Conservation (phyloP, 2,797 vertebrate genomes). For the Coilia nasus region DNA sequence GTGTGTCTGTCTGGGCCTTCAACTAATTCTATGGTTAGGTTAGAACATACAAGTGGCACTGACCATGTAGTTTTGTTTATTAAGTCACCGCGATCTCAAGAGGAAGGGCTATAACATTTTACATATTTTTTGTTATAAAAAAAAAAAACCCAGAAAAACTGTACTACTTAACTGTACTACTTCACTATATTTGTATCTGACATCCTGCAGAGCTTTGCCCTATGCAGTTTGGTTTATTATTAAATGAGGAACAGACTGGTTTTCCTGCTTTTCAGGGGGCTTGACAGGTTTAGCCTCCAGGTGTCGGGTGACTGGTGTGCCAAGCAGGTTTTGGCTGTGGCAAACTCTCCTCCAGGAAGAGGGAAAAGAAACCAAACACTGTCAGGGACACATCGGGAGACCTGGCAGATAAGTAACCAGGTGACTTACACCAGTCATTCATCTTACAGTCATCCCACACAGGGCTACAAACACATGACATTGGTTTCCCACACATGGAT, state of each 20-base stretch:
- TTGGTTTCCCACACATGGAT: too few relatives aligned
- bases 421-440: background rate
- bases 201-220: too few relatives aligned
- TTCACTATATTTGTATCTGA: too few relatives aligned
- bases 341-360: background rate
- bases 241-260: constrained; percentile 17
- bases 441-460: background rate
- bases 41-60: too few relatives aligned
- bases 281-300: background rate
- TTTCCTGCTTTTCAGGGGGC: constrained; percentile 19
- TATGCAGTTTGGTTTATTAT: background rate
- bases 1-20: too few relatives aligned
- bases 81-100: background rate
- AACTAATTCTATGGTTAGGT: too few relatives aligned
- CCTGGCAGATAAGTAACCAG: background rate
- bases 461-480: background rate
- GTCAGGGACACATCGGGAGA: background rate
- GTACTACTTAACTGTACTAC: too few relatives aligned
- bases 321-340: background rate
- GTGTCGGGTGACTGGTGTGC: constrained; percentile 28
- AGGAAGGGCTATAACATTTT: background rate
- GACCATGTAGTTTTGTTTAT: background rate
- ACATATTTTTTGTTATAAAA: background rate
- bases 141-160: background rate
- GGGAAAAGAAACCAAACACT: background rate